Evolutionary conservation across 2,888 invertebrate genomes (phyloP), one percentile per base, ranked within the genome.

Genomic region (Pelosia muscerda): DNA sequence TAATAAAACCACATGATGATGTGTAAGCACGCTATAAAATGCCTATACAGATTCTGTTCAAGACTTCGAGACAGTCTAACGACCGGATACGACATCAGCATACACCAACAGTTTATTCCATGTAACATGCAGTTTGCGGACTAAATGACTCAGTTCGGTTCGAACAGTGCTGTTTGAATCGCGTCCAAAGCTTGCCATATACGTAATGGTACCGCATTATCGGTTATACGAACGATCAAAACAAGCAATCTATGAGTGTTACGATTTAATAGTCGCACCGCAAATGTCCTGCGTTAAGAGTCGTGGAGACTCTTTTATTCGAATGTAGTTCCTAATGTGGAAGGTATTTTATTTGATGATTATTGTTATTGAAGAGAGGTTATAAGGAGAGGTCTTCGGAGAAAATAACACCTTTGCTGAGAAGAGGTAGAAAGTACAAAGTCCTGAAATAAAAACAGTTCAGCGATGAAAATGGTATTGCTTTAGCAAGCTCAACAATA

Each of bases 81-180:
- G 68, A 73, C 77, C 79, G 77, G 77, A 75, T 68, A 63, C 71
- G 65, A 72, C 71, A 81, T 81, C 81, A 79, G 74, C 79, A 79
- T 81, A 75, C 65, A 77, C 70, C 62, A n/a, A 64, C 72, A 75
- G 74, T 80, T 79, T 82, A 78, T 78, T 76, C 69, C 61, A 34
- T 66, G 76, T 77, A 73, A 81, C 84, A 85, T 77, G 82, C 84
- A 86, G 81, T 86, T 86, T 84, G 84, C 38, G 81, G 84, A 63
- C 75, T 62, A 72, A 85, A 86, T 81, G 85, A 85, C 82, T 75
- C 75, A 74, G 63, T 78, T 76, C 76, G 77, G 56, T 76, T 66
- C 76, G 79, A 81, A 84, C 83, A 72, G 68, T 79, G 82, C 82
- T 77, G 82, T 86, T 87, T 86, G 85, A 86, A 86, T 77, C 77